Evolutionary conservation across 2,797 vertebrate species (phyloP), one percentile per base, ranked within the genome.

Genomic region (Gobionotothen gibberifrons): DNA sequence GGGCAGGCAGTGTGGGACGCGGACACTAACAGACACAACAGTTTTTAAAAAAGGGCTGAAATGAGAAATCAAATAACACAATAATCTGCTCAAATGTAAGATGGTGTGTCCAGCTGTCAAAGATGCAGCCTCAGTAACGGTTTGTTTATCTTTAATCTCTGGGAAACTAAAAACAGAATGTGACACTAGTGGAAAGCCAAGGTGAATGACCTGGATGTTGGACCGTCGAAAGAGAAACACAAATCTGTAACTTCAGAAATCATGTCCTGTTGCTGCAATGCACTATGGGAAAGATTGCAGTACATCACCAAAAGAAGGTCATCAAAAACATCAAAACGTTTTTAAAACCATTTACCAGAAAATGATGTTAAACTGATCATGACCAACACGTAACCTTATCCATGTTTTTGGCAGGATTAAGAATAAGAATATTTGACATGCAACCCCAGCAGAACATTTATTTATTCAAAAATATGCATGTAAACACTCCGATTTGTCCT

Each of bases 131-230:
- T 64, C 39, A 44, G 16, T 54, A 46, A 59, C 48, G n/a, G 47
- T 73, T 57, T 26, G 51, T 49, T 56, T 13, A 4, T 46, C 51
- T 76, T 58, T 51, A 17, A 43, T 63, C 71, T 66, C 29, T 55
- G 48, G 46, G 7, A 47, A 55, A 19, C 67, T 1, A 55, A 13
- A 61, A n/a, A 3, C 42, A 14, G 32, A 67, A 74, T 44, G 62
- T 19, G 3, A 17, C 19, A 16, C 43, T 11, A 26, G 21, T 17
- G 48, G n/a, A 26, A 22, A 43, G 46, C 52, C 14, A 12, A 10
- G 13, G 26, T 19, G 12, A 48, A 48, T 15, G 17, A 74, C 65
- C 44, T 44, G 39, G n/a, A 32, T n/a, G 52, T 63, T 10, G 6
- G 19, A 2, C 12, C 19, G 12, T 13, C 1, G 4, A 40, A 6